Conservation (phyloP, 2,113 vertebrate species). For the Haemorhous mexicanus region DNA sequence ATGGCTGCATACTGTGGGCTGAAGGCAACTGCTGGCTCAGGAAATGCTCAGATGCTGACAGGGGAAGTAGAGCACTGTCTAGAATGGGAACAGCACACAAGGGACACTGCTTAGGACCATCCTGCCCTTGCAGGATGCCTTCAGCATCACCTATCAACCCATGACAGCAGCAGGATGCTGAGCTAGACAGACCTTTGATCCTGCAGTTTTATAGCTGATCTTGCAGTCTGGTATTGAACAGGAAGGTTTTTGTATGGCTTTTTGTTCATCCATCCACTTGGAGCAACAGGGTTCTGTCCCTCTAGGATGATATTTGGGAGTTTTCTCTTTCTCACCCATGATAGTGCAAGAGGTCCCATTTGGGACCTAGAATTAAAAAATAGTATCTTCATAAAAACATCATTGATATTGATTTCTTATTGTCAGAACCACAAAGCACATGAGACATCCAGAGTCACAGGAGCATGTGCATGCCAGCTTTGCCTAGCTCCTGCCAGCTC, state of each 20-base stretch:
- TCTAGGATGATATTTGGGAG: not conserved
- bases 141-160: not conserved
- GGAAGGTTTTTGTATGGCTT: not conserved
- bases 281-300: not conserved
- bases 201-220: not conserved
- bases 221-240: conserved; percentile 1
- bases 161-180: not conserved
- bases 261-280: not conserved
- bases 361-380: not conserved
- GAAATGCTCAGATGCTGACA: not conserved
- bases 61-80: not conserved
- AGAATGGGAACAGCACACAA: rapidly evolving
- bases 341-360: not conserved
- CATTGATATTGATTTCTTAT: not conserved
- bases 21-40: not conserved
- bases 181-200: conserved; percentile 13
- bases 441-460: not conserved
- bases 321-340: not conserved
- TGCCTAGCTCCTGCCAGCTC: not conserved
- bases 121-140: not conserved
- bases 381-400: not conserved
- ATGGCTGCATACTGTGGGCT: not conserved
- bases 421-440: not conserved
- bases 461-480: not conserved
- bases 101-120: not conserved